Base-by-base conservation (phyloP, 2,113 vertebrate genomes). In the Labeo catla region DNA sequence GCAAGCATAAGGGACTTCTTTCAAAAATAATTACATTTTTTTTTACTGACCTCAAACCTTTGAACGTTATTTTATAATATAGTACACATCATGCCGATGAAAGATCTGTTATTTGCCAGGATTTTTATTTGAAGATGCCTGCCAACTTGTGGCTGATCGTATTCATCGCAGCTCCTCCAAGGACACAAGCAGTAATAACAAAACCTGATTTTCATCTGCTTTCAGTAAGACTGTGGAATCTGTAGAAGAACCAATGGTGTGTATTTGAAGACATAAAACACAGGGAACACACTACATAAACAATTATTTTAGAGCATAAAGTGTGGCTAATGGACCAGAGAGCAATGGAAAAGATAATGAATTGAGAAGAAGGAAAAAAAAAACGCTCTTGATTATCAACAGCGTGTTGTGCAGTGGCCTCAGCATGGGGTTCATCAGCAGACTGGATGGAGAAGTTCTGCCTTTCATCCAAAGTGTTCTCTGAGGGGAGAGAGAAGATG, bases 391-490 rank as follows among this genome's bases (percentile, higher is more conserved):
- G 59, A 59, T 81, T 39, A 65, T 86, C 72, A 76, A 9, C 79
- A 45, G 34, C 50, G 79, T 86, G 76, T 76, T 76, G 81, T 15
- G 16, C 47, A 70, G 65, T 66, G n/a, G 79, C 59, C 85, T 65
- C 78, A 86, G 70, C 85, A 66, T 70, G 85, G 50, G 63, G 65
- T 72, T 86, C 43, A 5, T 76, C 54, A 50, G 34, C 72, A 74
- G 85, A 82, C 85, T 39, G 78, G 54, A 72, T 73, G 85, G 79
- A 74, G 79, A 59, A 57, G 43, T 74, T 65, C 78, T 74, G 52
- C 68, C 73, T 76, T 76, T 82, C 85, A 81, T 82, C 85, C 79
- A 43, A 61, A 72, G 34, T 15, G 57, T 63, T 70, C 70, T 86
- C 79, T 76, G 57, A 86, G 59, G 85, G 39, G 49, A 74, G 39